These are phyloP conservation scores for Sebastes kiyomatsui DNA, from an alignment of 2,797 vertebrate genomes.

Conservation along the genomic window DNA sequence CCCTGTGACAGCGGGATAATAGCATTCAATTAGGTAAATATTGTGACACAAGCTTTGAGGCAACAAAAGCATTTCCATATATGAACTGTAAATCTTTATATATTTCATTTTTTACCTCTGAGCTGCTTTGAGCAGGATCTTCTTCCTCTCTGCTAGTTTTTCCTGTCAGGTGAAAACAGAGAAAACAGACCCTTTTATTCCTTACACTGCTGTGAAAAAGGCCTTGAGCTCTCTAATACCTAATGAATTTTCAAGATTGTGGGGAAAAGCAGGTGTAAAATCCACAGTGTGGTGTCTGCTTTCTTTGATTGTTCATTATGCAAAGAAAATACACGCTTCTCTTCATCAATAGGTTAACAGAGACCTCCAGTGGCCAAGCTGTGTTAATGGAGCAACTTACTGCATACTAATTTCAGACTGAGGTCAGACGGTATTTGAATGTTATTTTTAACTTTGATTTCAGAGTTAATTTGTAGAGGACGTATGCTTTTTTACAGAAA, in stretches of 20 bases:
- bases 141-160: constrained; percentile 87
- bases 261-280: background rate
- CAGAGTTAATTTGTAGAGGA: background rate
- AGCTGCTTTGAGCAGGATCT: constrained; percentile 85
- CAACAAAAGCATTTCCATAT: constrained; percentile 12
- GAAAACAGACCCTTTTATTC: constrained; percentile 34
- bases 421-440: background rate
- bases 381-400: background rate
- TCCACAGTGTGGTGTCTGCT: constrained; percentile 7
- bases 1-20: constrained; percentile 34
- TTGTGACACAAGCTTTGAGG: constrained; percentile 2
- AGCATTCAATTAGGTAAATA: constrained; percentile 21
- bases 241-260: constrained; percentile 43
- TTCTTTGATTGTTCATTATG: background rate
- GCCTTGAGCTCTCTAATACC: constrained; percentile 41
- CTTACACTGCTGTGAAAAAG: constrained; percentile 33
- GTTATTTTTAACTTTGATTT: background rate
- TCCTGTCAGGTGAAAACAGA: constrained; percentile 67
- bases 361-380: constrained; percentile 69
- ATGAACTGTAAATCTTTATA: constrained; percentile 4
- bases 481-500: fast-evolving
- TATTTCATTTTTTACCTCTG: constrained; percentile 84
- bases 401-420: background rate
- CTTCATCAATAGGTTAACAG: constrained; percentile 56
- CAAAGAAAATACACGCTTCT: background rate